phyloP scores from a whole-genome alignment of 2,888 invertebrate genomes.

The Amblyteles armatorius region DNA sequence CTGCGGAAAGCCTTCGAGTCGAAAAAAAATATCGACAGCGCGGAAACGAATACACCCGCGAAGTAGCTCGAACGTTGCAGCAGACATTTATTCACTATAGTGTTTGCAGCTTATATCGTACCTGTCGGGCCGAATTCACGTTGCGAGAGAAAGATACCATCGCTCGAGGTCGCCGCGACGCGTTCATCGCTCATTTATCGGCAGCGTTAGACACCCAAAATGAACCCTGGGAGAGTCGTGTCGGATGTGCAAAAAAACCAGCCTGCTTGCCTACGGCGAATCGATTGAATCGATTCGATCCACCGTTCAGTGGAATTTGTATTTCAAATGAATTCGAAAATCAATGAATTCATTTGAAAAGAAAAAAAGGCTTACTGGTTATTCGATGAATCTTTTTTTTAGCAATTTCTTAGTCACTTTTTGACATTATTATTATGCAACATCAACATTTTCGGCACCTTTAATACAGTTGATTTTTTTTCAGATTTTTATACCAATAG shows the following conservation, averaged over 20 bases:
- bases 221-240: not conserved
- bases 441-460: too few species aligned
- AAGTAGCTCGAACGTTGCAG: not conserved
- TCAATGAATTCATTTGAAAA: too few species aligned
- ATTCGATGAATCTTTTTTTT: too few species aligned
- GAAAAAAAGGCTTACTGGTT: too few species aligned
- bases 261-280: not conserved
- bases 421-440: too few species aligned
- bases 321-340: not conserved
- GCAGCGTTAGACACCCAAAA: not conserved
- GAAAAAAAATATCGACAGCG: not conserved
- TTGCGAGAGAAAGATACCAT: not conserved
- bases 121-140: not conserved
- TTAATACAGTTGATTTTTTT: too few species aligned
- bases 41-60: not conserved
- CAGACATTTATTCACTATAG: not conserved
- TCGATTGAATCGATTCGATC: not conserved
- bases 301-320: not conserved
- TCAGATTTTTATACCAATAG: too few species aligned
- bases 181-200: slow-evolving; percentile 33
- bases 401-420: too few species aligned
- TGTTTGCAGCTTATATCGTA: slow-evolving; percentile 19
- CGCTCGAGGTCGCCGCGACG: not conserved
- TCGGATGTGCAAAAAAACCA: not conserved
- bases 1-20: not conserved